phyloP scores from a whole-genome alignment of 2,888 invertebrate species.

The Drosophila borealis region DNA sequence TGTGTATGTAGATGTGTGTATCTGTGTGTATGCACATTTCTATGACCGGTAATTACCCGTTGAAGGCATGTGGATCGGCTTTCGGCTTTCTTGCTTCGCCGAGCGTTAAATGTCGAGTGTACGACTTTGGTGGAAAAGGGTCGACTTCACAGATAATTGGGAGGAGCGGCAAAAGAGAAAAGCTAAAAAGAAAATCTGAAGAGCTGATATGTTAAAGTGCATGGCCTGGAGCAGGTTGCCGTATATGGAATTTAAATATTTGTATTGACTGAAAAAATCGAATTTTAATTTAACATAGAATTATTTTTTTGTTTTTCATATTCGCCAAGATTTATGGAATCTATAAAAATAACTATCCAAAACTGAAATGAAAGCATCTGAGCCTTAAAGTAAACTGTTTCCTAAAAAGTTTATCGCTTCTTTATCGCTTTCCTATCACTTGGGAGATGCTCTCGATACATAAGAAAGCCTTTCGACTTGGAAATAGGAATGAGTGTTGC shows the following conservation, averaged over 20 bases:
- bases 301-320: too few relatives aligned
- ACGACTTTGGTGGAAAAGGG: constrained; percentile 19
- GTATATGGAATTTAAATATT: background rate
- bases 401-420: background rate
- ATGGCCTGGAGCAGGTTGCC: constrained; percentile 1
- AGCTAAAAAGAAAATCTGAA: constrained; percentile 3
- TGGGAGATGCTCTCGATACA: too few relatives aligned
- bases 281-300: background rate
- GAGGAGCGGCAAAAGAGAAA: background rate
- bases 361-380: too few relatives aligned
- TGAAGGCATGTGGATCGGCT: constrained; percentile 47
- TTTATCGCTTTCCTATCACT: background rate
- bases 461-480: too few relatives aligned
- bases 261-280: background rate
- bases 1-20: background rate
- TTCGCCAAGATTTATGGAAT: too few relatives aligned
- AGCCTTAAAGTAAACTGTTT: too few relatives aligned
- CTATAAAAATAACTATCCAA: too few relatives aligned
- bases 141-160: constrained; percentile 34
- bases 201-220: constrained; percentile 5
- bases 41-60: constrained; percentile 51
- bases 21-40: constrained; percentile 17
- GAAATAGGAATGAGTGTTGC: too few relatives aligned
- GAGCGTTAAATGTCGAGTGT: constrained; percentile 54
- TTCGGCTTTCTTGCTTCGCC: constrained; percentile 49